Base-by-base conservation (phyloP, 2,113 vertebrate genomes). In the Dicaeum eximium region DNA sequence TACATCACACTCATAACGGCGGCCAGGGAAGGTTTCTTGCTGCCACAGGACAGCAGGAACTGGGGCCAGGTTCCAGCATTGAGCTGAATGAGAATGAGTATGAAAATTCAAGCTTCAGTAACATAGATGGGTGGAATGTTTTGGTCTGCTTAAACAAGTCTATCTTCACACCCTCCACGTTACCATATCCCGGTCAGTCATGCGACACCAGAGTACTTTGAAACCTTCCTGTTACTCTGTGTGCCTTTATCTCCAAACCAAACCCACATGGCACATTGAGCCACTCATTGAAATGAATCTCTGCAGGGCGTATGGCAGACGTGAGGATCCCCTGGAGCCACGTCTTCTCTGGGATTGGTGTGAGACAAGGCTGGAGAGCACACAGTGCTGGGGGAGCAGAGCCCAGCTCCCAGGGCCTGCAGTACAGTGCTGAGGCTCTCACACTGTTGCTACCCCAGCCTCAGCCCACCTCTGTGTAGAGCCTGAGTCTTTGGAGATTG, bases 1-100 rank as follows among this genome's bases (percentile, higher is more conserved):
- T 65, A 38, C 24, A 38, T 35, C 25, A 11, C 0, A 0, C 25
- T 82, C 25, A 35, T 30, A 40, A 22, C 3, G 2, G 40, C 28
- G 44, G 11, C 24, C 0, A 0, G 4, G 30, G 42, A 28, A 22
- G 35, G 19, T 4, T 40, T 58, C 25, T 28, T 53, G 1, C 27
- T 65, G 30, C 35, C 30, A 35, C 28, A 38, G 44, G 42, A 69
- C 17, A 38, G 38, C 20, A 65, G 44, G 30, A 77, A 56, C 4
- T 18, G 6, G 15, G 7, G 40, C 23, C 9, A 56, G 18, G 7
- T 53, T 77, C 33, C 40, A 87, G 30, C 13, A 24, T 15, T 21
- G 10, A 56, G 42, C 8, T 38, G 33, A 78, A 69, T 0, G 2
- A 81, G 24, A 82, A 72, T 9, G 1, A 50, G 9, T 23, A 72